phyloP scores from a whole-genome alignment of 2,113 vertebrate genomes.

The Hystrix brachyura region DNA sequence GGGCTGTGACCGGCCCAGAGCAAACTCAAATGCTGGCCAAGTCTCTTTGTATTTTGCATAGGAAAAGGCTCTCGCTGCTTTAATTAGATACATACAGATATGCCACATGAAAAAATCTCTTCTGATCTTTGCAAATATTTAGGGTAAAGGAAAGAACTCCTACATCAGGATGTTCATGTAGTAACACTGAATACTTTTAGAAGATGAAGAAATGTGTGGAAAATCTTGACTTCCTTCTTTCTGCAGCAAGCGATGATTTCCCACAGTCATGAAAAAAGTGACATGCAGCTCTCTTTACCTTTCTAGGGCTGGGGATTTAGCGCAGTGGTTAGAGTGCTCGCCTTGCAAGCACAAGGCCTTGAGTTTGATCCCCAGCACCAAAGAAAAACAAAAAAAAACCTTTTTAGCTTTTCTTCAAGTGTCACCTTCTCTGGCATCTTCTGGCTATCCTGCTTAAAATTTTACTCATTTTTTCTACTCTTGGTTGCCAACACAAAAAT shows the following conservation, averaged over 20 bases:
- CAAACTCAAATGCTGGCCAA: background rate
- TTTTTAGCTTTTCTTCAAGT: background rate
- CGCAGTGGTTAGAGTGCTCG: too few relatives aligned
- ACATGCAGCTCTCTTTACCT: rapidly evolving
- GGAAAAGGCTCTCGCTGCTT: background rate
- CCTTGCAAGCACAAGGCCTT: too few relatives aligned
- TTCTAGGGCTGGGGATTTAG: too few relatives aligned
- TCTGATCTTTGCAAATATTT: background rate
- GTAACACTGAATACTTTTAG: background rate
- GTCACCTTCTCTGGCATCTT: background rate
- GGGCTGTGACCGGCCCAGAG: background rate
- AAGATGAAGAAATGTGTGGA: background rate
- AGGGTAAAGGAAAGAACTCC: background rate
- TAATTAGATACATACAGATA: background rate
- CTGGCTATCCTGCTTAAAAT: background rate
- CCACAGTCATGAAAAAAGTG: background rate
- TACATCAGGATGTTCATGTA: background rate
- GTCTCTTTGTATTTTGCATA: background rate
- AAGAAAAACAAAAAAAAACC: too few relatives aligned
- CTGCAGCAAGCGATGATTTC: background rate
- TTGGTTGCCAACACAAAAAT: background rate
- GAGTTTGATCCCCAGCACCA: too few relatives aligned
- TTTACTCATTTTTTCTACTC: background rate
- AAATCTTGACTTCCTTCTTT: background rate
- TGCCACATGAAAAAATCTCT: background rate